Evolutionary conservation across 2,113 vertebrate genomes (phyloP), one percentile per base, ranked within the genome.

Genomic region (Dryoscopus gambensis): DNA sequence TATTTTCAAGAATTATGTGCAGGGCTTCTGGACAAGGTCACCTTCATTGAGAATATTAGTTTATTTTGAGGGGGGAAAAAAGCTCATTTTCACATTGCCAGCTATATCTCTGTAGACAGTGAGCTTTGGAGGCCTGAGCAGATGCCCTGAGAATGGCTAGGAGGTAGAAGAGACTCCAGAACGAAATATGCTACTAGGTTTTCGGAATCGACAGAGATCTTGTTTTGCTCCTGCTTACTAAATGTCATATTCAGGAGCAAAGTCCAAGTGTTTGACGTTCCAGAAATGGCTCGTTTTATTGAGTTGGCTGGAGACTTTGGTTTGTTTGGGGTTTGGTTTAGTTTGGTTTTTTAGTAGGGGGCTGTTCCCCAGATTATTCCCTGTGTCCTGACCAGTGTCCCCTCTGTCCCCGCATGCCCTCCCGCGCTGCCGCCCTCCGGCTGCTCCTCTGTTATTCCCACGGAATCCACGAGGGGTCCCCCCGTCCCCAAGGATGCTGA

Each of bases 401-500:
- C 18, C 19, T 3, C 4, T 10, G 9, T 10, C 17, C 49, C 15
- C 30, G 2, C 33, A 4, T 24, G 21, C 14, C 33, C 28, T 33
- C 18, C 33, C 12, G 22, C n/a, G 13, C 56, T 39, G n/a, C 23
- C 18, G 16, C 3, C 10, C 60, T 67, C 13, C 14, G 6, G 8
- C 30, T 6, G 22, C 31, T 8, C 15, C 76, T 63, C 63, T 89
- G 78, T 84, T 60, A 37, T 94, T 96, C 82, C 17, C 49, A 5
- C 20, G 7, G 47, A 47, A 46, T 59, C 93, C 96, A 84, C 33
- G n/a, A 92, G 95, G 56, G 71, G 89, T 92, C 93, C 89, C 13
- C 40, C 68, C 44, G 19, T 35, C 84, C 86, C 84, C 69, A 39
- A 37, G 81, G 95, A 97, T 95, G 75, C 44, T 15, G 64, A 5